These are phyloP conservation scores for Dolichallabes microphthalmus DNA, from an alignment of 2,113 vertebrate genomes.

Conservation along the genomic window DNA sequence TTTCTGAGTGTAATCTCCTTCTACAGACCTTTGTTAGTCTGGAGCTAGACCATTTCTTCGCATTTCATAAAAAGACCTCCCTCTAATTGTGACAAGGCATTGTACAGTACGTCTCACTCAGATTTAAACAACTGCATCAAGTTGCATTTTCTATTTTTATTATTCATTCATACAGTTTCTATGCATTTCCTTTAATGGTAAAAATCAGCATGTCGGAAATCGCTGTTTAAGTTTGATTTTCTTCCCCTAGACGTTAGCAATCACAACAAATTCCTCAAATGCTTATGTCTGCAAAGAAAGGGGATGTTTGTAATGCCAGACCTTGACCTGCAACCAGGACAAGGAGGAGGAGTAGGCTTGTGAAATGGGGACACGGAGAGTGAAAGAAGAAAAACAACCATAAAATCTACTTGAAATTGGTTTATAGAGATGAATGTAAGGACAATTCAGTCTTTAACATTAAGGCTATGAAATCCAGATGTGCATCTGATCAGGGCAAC, in stretches of 20 bases:
- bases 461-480: background rate
- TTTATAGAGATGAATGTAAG: background rate
- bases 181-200: background rate
- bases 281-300: conserved; percentile 65
- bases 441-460: background rate
- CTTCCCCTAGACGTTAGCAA: conserved; percentile 36
- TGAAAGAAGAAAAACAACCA: background rate
- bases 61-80: conserved; percentile 52
- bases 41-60: background rate
- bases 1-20: conserved; percentile 13
- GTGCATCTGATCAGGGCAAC: background rate
- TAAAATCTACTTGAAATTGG: background rate
- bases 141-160: background rate
- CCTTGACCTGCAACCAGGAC: conserved; percentile 35
- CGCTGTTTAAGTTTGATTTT: conserved; percentile 57
- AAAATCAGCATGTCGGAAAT: conserved; percentile 36
- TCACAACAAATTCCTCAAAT: conserved; percentile 71
- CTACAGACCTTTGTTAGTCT: background rate
- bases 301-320: conserved; percentile 29
- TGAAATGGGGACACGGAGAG: background rate
- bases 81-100: background rate
- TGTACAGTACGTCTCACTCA: background rate
- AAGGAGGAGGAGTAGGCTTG: background rate
- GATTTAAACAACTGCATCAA: background rate
- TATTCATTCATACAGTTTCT: background rate